Evolutionary conservation across 2,797 vertebrate species (phyloP), one percentile per base, ranked within the genome.

Genomic region (Novumbra hubbsi): DNA sequence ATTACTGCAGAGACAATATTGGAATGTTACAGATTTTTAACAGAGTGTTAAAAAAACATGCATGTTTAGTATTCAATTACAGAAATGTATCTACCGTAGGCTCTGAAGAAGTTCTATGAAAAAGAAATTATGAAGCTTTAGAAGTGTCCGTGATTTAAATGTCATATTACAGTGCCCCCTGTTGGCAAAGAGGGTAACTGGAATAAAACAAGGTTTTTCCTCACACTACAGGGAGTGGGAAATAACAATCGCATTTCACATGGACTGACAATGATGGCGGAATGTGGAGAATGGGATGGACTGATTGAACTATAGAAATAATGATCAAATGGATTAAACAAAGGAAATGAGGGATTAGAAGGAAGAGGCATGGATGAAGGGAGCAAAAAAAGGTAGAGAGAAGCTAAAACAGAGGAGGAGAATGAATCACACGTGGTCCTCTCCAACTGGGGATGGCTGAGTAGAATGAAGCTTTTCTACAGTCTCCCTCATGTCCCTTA

Each of bases 91-190:
- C 32, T 11, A 45, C 41, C 14, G 64, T 38, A 12, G 16, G 30
- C 5, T 12, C 55, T 57, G n/a, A 9, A n/a, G 7, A 8, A 55
- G n/a, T 11, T 2, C 41, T 45, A 45, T 45, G 41, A 11, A 45
- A 12, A 12, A 45, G 9, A 45, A 45, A 45, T 45, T 14, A 45
- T 45, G 11, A 7, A 24, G 14, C 24, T 63, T 64, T 64, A 60
- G 55, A 52, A 69, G 77, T 66, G 76, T 63, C 57, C 66, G 45
- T 69, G 68, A 81, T 77, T 74, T 63, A 65, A 65, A 55, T 38
- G 60, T n/a, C 34, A 0, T 0, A 66, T 73, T 73, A 67, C 71
- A 19, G 16, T 73, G 74, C 48, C 71, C 6, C 27, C 74, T 55
- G 52, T 52, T 21, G 48, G 45, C 30, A 21, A 27, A 50, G 2